Conservation (phyloP, 2,888 invertebrate genomes). For the Orthosia gothica region DNA sequence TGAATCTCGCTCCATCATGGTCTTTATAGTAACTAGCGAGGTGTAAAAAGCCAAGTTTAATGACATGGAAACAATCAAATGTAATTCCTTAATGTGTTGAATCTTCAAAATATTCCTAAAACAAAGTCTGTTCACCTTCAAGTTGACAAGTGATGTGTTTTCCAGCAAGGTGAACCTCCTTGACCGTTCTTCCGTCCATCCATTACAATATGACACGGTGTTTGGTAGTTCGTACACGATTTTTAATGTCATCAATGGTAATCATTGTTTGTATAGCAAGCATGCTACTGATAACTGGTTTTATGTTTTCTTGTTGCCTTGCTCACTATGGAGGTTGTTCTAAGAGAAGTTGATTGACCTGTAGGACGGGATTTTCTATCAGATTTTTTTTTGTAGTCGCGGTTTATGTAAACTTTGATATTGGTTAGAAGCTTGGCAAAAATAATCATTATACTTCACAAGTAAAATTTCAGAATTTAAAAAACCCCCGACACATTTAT, state of each 20-base stretch:
- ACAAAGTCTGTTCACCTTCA: conserved; percentile 52
- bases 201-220: conserved; percentile 25
- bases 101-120: conserved; percentile 49
- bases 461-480: too few relatives aligned
- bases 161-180: conserved; percentile 55
- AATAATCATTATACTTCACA: too few relatives aligned
- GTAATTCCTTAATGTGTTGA: conserved; percentile 39
- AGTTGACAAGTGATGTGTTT: conserved; percentile 45
- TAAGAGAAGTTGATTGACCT: conserved; percentile 50
- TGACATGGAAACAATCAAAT: conserved; percentile 26
- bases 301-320: conserved; percentile 32
- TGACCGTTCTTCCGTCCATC: conserved; percentile 41
- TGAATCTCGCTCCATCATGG: neutral
- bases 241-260: conserved; percentile 48
- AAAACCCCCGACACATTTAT: too few relatives aligned
- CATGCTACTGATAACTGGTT: conserved; percentile 55
- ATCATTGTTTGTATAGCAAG: conserved; percentile 43
- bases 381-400: conserved; percentile 1
- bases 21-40: neutral
- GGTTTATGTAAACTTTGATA: neutral
- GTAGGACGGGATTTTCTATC: conserved; percentile 17
- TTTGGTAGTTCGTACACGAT: conserved; percentile 55
- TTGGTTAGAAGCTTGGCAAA: neutral
- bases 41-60: neutral
- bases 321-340: conserved; percentile 22